Base-by-base conservation (phyloP, 2,888 invertebrate genomes). In the Fissipunctia ypsillon region DNA sequence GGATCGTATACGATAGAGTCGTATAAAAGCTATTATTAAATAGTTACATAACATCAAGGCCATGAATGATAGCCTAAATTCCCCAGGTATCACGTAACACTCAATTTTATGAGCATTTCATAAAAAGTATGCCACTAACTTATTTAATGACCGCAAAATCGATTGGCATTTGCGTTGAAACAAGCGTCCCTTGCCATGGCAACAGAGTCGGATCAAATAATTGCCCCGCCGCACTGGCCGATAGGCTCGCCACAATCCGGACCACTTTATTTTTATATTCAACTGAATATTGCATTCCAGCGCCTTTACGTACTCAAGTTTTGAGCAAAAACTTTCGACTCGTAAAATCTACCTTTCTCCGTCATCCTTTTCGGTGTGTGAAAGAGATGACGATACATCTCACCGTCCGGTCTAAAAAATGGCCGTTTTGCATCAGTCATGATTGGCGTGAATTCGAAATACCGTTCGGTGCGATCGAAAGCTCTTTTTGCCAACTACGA, bases 161-260 rank as follows among this genome's bases (percentile, higher is more conserved):
- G 86, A 86, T 87, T 77, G 87, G 73, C 71, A 78, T 86, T 80
- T 81, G 78, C 69, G 73, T 84, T 73, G 74, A 81, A 84, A 84
- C 82, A 80, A 84, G 71, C 85, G 64, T 73, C 85, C 74, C 93
- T 93, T 91, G 90, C 93, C 90, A 94, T 94, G 86, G 94, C 92
- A 93, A 94, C 94, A 74, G 86, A 83, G 76, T 87, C 86, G 88
- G 89, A 89, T 89, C 91, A 91, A 91, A 93, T 93, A 92, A 92
- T 92, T 93, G 92, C 90, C 86, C 52, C 87, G 84, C 86, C 88
- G 86, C 82, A 72, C 68, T 45, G 73, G 31, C 76, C 76, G 90
- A 92, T 93, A 91, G 85, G 87, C 91, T 91, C 91, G 84, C 76
- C 87, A 88, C 87, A 87, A 87, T 87, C 86, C 85, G 76, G 85